Base-by-base conservation (phyloP, 2,888 invertebrate genomes). In the Agrotis ipsilon region DNA sequence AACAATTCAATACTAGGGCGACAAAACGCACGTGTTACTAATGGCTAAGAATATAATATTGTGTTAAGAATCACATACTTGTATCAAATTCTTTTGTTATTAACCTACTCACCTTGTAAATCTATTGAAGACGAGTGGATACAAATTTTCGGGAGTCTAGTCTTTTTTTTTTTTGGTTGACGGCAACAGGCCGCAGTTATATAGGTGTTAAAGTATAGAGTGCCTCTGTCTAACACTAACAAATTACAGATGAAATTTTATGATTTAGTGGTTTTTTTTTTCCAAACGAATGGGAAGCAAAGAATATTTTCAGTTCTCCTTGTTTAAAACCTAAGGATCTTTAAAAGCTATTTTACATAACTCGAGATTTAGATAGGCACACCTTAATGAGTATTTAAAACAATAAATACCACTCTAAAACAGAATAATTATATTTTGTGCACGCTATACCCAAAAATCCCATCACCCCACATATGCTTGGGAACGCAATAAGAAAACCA, bases 401-500 rank as follows among this genome's bases (percentile, higher is more conserved):
- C 1, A 32, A 32, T 32, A 32, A 32, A 32, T 32, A 9, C 9
- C 0, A 32, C 24, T 18, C 3, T 18, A 21, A 13, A 58, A 59
- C 0, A 48, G 59, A 58, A 52, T 52, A 58, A 55, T 57, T 57
- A 46, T 32, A 57, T 68, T 57, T 55, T 61, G 27, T 19, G 5
- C 16, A 59, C 43, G 43, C 3, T 4, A n/a, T n/a, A 13, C 67
- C 57, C 43, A 27, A 77, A 82, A 24, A 75, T 66, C 57, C 24
- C 57, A 72, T 68, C 66, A 72, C 64, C 52, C 24, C 69, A 63
- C 71, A 70, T 62, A 67, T 68, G 86, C 87, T 86, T 90, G 91
- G 90, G 91, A 92, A 91, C 87, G 86, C 86, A 92, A 90, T 91
- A 92, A 91, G 91, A 92, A 88, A 90, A 89, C 87, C 87, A 80